Base-by-base conservation (phyloP, 2,888 invertebrate genomes). In the Microplitis manilae region DNA sequence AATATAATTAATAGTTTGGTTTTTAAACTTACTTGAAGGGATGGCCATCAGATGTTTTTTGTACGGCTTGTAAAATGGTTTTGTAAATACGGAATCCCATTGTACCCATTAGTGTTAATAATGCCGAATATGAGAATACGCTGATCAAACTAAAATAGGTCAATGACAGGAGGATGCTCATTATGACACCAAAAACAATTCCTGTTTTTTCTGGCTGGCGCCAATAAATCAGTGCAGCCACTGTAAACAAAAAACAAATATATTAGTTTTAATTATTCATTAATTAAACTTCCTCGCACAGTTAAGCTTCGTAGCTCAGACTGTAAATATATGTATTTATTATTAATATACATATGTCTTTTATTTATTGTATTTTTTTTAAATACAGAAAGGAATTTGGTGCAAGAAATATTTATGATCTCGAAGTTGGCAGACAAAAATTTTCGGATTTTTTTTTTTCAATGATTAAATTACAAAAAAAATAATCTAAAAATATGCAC, bases 161-260 rank as follows among this genome's bases (percentile, higher is more conserved):
- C 91, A 99, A 94, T 87, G 98, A 96, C 91, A 98, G 93, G 87
- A 99, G 94, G 88, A 97, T 93, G 87, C 95, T 93, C 88, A 99
- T 93, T 84, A 96, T 95, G 85, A 95, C 94, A 89, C 97, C 98
- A 90, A 99, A 97, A 83, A 97, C 97, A 87, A 95, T 94, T 84
- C 97, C 99, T 83, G 97, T 96, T 91, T 96, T 97, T 92, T 96
- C 96, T 85, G 97, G 95, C 92, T 97, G 96, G 84, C 98, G 95
- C 99, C 99, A 99, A 93, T 99, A 98, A 91, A 99, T 95, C 91
- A 99, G 93, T 89, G 97, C 96, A 91, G 97, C 95, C 94, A 97
- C 97, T 97, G 93, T 7, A 94, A 50, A 50, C 50, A 50, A 13
- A 50, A 50, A 8, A 93, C 84, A 83, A 86, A 86, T 87, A 87